Evolutionary conservation across 2,797 vertebrate genomes (phyloP), one percentile per base, ranked within the genome.

Genomic region (Xenops minutus): DNA sequence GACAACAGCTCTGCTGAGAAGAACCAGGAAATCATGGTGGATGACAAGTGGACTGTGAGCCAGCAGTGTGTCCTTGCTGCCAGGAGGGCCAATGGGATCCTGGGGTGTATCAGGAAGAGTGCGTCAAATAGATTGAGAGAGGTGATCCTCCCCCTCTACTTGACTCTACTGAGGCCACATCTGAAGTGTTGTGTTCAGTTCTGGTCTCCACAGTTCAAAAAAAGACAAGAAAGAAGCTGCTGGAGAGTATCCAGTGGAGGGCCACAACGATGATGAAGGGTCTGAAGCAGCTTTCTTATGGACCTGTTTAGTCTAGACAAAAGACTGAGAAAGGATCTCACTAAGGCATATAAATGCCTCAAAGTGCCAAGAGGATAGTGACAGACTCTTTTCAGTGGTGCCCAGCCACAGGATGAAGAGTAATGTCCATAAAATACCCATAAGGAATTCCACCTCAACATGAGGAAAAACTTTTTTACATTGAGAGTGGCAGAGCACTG

Each of bases 81-180:
- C 37, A 52, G 23, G n/a, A 52, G 37, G 27, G 32, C 22, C 37
- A 56, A 20, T 14, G 37, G 29, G 24, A 59, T 14, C n/a, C 21
- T 0, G 0, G 49, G 23, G 10, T 51, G 16, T 9, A n/a, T 21
- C n/a, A 24, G 15, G 15, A 51, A 79, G n/a, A 18, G 3, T 4
- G 11, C 18, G 29, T 37, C 24, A n/a, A 15, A 34, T 26, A 11
- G 12, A 11, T 3, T 8, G 51, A 30, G n/a, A 29, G 20, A 58
- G 23, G 4, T 37, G 44, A 41, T 26, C 52, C 10, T 66, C 6
- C 7, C 7, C 4, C 17, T 54, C 52, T 52, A 15, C 39, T 66
- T 26, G 10, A 30, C 30, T 14, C 46, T 30, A 39, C 14, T 34
- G 34, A 59, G n/a, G 46, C 37, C 8, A 19, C 21, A 34, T 30